Evolutionary conservation across 2,888 invertebrate genomes (phyloP).

Genomic region (Andrena fulva): DNA sequence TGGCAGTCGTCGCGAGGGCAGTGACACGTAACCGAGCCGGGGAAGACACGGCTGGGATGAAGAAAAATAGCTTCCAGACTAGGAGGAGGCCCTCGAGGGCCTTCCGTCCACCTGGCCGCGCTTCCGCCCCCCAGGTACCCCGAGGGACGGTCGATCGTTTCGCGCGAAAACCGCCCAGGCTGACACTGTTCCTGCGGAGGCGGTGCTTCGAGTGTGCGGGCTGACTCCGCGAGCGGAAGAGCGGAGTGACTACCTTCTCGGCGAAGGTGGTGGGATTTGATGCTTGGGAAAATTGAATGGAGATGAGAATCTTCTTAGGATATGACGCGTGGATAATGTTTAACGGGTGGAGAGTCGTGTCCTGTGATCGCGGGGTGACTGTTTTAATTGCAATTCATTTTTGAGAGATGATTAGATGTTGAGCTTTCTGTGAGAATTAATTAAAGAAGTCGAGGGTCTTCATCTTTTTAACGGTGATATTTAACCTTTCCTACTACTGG

Average conservation of each 20-base stretch:
- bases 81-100: conserved; percentile 52
- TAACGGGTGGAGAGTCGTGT: no score
- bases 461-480: conserved; percentile 12
- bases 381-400: no score
- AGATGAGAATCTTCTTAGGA: no score
- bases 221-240: neutral
- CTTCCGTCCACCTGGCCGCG: conserved; percentile 30
- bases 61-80: conserved; percentile 64
- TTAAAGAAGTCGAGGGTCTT: conserved; percentile 16
- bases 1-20: conserved; percentile 61
- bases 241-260: neutral
- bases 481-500: conserved; percentile 4
- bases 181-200: neutral
- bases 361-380: no score
- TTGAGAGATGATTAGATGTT: neutral
- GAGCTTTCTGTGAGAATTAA: conserved; percentile 6
- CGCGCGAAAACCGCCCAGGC: conserved; percentile 14
- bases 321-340: no score
- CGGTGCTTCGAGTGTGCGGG: conserved; percentile 1
- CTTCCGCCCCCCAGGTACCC: conserved; percentile 34
- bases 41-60: conserved; percentile 53
- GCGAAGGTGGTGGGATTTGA: neutral
- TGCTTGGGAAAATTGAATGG: neutral
- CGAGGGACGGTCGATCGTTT: conserved; percentile 47
- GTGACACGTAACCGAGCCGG: conserved; percentile 74